A percentile compares a stretch with the other conserved stretches of the same genome.
Conservation (phyloP, 92 coral and sea anemone genomes). For the Scolanthus callimorphus region DNA sequence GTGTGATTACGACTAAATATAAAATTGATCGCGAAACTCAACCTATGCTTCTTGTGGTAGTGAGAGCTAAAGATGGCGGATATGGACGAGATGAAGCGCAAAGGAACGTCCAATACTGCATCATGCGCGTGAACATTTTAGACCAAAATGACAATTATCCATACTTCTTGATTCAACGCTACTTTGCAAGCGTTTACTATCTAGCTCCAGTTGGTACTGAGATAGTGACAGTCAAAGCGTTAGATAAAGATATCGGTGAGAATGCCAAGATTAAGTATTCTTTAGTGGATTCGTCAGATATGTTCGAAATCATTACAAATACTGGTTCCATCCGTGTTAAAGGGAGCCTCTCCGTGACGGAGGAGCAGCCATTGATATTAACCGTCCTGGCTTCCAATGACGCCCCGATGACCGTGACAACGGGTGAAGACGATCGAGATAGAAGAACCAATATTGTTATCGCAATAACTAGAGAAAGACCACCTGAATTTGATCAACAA, state of each 20-base stretch:
- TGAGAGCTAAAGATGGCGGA: conserved; percentile 80
- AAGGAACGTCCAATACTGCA: conserved; percentile 56
- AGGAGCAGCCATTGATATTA: too few relatives aligned
- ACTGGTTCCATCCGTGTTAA: conserved; percentile 68
- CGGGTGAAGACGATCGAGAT: conserved; percentile 10
- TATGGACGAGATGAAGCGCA: conserved; percentile 29
- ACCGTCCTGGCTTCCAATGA: conserved; percentile 48
- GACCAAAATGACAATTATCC: conserved; percentile 89
- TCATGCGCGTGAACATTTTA: conserved; percentile 31
- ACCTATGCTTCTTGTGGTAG: conserved; percentile 28
- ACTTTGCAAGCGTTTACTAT: conserved; percentile 53
- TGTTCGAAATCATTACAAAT: conserved; percentile 28
- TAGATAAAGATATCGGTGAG: conserved; percentile 48
- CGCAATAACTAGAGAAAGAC: conserved; percentile 43
- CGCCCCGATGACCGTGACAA: conserved; percentile 37
- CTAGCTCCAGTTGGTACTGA: conserved; percentile 51
- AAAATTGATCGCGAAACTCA: conserved; percentile 67
- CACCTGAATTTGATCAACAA: conserved; percentile 49
- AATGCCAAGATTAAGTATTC: conserved; percentile 63
- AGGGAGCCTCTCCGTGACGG: conserved; percentile 29
- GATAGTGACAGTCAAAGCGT: conserved; percentile 57
- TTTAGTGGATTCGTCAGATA: conserved; percentile 45
- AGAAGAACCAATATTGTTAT: conserved; percentile 41
- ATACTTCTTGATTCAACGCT: conserved; percentile 35
- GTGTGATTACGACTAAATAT: conserved; percentile 44